Conservation (phyloP, 2,888 invertebrate genomes). For the Euplexia lucipara region DNA sequence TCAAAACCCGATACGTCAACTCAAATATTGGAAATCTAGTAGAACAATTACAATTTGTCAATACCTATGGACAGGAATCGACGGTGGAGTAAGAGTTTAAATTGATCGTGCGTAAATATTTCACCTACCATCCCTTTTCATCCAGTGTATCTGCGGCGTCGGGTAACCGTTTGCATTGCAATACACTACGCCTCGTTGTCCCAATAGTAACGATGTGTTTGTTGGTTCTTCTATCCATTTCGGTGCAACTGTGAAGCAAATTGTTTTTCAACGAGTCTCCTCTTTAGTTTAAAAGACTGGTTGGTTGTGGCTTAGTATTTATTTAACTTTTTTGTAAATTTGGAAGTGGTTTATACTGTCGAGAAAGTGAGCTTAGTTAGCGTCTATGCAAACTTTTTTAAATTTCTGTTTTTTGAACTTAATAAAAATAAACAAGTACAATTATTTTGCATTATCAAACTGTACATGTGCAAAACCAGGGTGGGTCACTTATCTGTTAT, state of each 20-base stretch:
- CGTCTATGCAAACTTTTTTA: too few species aligned
- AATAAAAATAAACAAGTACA: too few species aligned
- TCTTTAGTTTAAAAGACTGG: background rate
- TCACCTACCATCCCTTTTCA: slow-evolving; percentile 93
- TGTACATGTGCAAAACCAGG: background rate
- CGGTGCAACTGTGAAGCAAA: slow-evolving; percentile 92
- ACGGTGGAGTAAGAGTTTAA: slow-evolving; percentile 11
- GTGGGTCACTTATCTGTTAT: too few species aligned
- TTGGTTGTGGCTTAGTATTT: background rate
- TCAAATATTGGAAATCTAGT: background rate
- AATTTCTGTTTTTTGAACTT: too few species aligned
- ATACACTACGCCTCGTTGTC: slow-evolving; percentile 93
- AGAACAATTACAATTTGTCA: background rate
- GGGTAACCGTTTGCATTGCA: slow-evolving; percentile 96
- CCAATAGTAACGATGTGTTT: slow-evolving; percentile 93
- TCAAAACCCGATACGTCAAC: too few species aligned
- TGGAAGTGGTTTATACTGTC: too few species aligned
- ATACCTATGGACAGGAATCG: background rate
- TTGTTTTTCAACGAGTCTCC: background rate
- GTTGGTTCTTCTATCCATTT: slow-evolving; percentile 94
- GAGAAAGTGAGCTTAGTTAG: too few species aligned
- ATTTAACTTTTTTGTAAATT: background rate
- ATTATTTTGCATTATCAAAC: background rate
- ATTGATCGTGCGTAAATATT: slow-evolving; percentile 39
- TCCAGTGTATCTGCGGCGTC: slow-evolving; percentile 94